These are phyloP conservation scores for Lophura nycthemera DNA, from an alignment of 2,113 vertebrate genomes.

Conservation along the genomic window DNA sequence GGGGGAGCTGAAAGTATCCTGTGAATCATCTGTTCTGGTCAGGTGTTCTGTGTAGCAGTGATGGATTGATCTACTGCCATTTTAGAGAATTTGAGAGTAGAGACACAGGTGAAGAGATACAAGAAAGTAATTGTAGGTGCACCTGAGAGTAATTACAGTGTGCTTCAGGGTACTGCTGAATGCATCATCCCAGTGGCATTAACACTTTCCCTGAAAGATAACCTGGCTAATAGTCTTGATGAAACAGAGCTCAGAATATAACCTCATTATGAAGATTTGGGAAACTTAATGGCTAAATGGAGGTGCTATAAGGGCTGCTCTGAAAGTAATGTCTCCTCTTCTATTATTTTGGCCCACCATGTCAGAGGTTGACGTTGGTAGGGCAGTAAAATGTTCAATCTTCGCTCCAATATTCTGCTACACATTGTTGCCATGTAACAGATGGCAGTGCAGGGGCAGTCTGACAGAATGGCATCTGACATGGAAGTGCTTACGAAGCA, in stretches of 20 bases:
- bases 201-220: not conserved
- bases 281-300: not conserved
- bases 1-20: not conserved
- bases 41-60: not conserved
- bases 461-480: too few species aligned
- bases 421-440: too few species aligned
- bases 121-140: not conserved
- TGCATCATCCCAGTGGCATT: not conserved
- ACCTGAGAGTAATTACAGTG: not conserved
- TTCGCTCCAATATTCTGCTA: too few species aligned
- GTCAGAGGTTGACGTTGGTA: not conserved
- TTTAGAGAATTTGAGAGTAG: not conserved
- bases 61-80: not conserved
- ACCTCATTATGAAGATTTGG: not conserved
- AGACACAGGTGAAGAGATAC: not conserved
- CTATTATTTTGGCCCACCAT: too few species aligned
- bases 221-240: not conserved
- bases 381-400: not conserved
- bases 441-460: too few species aligned
- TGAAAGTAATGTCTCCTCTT: not conserved
- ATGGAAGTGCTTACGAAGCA: too few species aligned
- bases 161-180: not conserved
- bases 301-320: not conserved
- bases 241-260: not conserved
- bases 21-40: not conserved